These are phyloP conservation scores for Boulengeromyrus knoepffleri DNA, from an alignment of 2,113 vertebrate species.

Conservation along the genomic window DNA sequence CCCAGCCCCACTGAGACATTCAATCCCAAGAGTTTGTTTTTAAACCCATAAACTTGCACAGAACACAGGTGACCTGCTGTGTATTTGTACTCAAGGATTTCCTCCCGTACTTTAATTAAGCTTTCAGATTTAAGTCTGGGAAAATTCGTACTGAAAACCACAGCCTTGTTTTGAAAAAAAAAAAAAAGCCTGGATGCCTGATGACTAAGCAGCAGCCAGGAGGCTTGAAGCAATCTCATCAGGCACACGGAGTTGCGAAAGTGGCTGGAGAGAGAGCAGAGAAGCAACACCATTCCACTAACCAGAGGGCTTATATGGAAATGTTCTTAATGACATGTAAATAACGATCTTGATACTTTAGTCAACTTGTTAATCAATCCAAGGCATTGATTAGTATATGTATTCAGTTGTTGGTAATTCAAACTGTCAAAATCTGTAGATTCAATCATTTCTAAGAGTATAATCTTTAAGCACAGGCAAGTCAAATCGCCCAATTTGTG, in stretches of 20 bases:
- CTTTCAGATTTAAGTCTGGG: neutral
- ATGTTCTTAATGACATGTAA: neutral
- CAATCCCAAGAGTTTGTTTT: neutral
- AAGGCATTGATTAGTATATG: neutral
- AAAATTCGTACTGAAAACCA: neutral
- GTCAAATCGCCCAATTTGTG: neutral
- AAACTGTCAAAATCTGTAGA: neutral
- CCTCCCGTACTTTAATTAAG: neutral
- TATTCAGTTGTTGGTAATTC: neutral
- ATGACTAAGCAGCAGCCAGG: neutral
- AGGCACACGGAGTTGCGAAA: neutral
- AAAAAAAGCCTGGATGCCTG: neutral
- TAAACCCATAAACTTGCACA: neutral
- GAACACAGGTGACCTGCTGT: neutral
- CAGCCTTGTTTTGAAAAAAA: neutral
- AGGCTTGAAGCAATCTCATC: neutral
- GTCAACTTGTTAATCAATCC: neutral
- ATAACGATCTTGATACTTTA: neutral
- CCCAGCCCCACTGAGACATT: neutral
- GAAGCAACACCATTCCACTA: neutral
- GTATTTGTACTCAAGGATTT: neutral
- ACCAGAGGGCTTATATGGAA: neutral
- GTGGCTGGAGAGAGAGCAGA: neutral
- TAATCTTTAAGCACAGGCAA: neutral
- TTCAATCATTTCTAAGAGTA: neutral